Evolutionary conservation across 2,113 vertebrate genomes (phyloP), one percentile per base, ranked within the genome.

Genomic region (Pipra filicauda): DNA sequence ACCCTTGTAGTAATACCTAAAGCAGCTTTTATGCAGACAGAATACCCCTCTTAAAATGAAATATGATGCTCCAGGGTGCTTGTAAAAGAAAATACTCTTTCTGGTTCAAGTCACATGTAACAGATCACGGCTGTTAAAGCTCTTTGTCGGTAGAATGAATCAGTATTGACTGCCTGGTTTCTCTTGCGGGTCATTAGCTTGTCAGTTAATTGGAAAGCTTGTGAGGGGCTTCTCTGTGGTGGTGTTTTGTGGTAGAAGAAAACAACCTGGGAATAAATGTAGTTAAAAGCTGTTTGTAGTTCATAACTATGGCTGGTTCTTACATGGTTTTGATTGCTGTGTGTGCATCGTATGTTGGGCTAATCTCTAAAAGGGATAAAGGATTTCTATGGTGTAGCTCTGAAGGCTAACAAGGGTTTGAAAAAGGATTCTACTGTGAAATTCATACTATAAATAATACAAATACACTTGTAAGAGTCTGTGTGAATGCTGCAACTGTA

Each of bases 191-290:
- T 94, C 69, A 41, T 96, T 88, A 88, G 59, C 76, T 91, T 89
- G 94, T 91, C 89, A 85, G 83, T 57, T 97, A 89, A 91, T 92
- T 84, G 72, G 73, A 91, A 92, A 78, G 55, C 69, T 89, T 83
- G 31, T 77, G 85, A 86, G 26, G 7, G 20, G 4, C 75, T 88
- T 93, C 67, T 88, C 88, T 4, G 3, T 43, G 55, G 73, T 1
- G 3, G 15, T 51, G 64, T 77, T 86, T 81, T 77, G 57, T 83
- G 39, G 27, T 33, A 65, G 72, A 61, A 86, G 30, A 44, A 65
- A 91, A 71, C 35, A 85, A 62, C 30, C 17, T 6, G 2, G 37
- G 41, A 95, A 70, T 82, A 74, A 94, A 80, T 20, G 71, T 85
- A 55, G 43, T 76, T 73, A 51, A 83, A 85, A 86, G 19, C 65